phyloP scores from a whole-genome alignment of 2,797 vertebrate species.

The Sebastes nivosus region DNA sequence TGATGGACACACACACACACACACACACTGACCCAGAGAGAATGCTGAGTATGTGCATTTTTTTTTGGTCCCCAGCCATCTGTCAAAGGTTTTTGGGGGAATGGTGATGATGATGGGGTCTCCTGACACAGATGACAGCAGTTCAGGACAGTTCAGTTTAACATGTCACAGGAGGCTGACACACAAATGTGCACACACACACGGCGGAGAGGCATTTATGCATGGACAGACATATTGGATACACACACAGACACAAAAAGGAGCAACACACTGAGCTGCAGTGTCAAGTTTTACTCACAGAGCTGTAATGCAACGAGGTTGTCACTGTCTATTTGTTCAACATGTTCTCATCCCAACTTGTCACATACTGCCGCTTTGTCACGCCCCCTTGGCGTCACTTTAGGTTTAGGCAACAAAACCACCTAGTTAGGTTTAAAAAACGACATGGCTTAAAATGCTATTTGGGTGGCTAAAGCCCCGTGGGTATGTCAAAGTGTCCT shows the following conservation, averaged over 20 bases:
- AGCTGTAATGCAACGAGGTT: not conserved
- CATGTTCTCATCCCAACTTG: no score
- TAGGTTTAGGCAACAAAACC: no score
- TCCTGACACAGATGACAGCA: constrained; percentile 65
- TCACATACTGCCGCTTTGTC: no score
- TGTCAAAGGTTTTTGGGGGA: constrained; percentile 64
- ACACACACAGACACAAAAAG: constrained; percentile 1
- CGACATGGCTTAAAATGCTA: no score
- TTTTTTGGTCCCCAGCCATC: constrained; percentile 51
- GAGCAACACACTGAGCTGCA: not conserved
- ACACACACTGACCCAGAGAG: constrained; percentile 29
- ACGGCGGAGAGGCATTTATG: constrained; percentile 21
- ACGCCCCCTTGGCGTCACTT: no score
- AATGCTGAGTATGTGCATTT: constrained; percentile 44
- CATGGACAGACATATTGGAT: constrained; percentile 30
- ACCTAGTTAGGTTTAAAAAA: no score
- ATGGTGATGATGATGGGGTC: constrained; percentile 60
- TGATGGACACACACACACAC: constrained; percentile 5
- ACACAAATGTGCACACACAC: constrained; percentile 13
- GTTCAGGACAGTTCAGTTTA: constrained; percentile 55
- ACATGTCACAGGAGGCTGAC: constrained; percentile 49
- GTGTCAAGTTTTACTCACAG: constrained; percentile 11
- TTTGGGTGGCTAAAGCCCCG: no score
- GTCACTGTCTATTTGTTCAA: not conserved
- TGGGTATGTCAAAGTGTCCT: no score